Evolutionary conservation across 2,888 invertebrate species (phyloP).

Genomic region (Acrocyrtus sp.): DNA sequence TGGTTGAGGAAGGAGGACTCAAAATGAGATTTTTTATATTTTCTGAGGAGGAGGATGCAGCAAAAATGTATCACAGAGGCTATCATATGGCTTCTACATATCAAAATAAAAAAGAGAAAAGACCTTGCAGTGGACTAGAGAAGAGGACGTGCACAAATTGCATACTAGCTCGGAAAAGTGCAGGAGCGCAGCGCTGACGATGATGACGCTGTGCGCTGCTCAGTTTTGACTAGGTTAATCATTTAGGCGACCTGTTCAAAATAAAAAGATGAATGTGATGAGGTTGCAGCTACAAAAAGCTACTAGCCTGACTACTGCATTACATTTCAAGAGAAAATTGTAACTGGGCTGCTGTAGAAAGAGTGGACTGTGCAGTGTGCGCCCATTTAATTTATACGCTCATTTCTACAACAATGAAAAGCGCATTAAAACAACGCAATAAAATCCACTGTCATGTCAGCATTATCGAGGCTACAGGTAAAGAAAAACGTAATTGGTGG

Average conservation of each 20-base stretch:
- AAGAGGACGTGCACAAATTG: conserved; percentile 1
- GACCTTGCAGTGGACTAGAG: conserved; percentile 5
- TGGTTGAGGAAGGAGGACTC: neutral
- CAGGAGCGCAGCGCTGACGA: neutral
- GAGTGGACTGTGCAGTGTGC: neutral
- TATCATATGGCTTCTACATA: neutral
- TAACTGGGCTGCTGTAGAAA: neutral
- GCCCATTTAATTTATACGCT: neutral
- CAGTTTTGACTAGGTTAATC: conserved; percentile 19
- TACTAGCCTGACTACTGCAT: conserved; percentile 10
- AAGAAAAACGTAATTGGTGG: too few relatives aligned
- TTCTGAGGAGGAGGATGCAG: neutral
- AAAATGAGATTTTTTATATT: neutral
- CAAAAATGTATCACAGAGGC: neutral
- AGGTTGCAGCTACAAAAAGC: conserved; percentile 1
- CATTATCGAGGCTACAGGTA: too few relatives aligned
- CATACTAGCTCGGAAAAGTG: too few relatives aligned
- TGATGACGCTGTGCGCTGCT: neutral
- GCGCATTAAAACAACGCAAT: neutral
- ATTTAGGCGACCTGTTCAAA: conserved; percentile 25
- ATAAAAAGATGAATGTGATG: conserved; percentile 11
- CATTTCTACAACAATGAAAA: neutral
- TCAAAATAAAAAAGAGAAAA: neutral
- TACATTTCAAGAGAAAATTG: neutral
- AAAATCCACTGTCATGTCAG: too few relatives aligned